Evolutionary conservation across 2,797 vertebrate genomes (phyloP), one percentile per base, ranked within the genome.

Genomic region (Eospalax fontanierii): DNA sequence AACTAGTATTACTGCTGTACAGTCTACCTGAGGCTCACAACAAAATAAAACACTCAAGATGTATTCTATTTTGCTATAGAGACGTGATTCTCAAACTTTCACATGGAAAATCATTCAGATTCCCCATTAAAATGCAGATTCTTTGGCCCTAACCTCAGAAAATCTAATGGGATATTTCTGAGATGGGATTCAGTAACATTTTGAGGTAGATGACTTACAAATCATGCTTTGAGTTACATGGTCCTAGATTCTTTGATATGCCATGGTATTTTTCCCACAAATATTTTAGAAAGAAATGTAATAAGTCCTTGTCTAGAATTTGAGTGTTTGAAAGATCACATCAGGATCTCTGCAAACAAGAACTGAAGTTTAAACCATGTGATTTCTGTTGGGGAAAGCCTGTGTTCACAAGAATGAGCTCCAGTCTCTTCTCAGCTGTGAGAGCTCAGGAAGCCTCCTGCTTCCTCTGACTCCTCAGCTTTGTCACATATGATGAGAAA

Each of bases 201-300:
- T 57, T 82, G 87, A 86, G 40, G 9, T 35, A 10, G 21, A 3
- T 95, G 81, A 76, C 26, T 88, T 57, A 68, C 7, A 18, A 92
- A 78, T 21, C 21, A 73, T 43, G 85, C 26, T 50, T 70, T 86
- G n/a, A 74, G 33, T 75, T 16, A 81, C 46, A 63, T 88, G 21
- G 43, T 35, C 79, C 43, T 95, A 86, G 14, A 50, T 46, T 63
- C n/a, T 21, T 63, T 88, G 68, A 35, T 28, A 82, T 40, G 54
- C 43, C 68, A 73, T n/a, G 61, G 43, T 91, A 54, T 88, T 95
- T 93, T 93, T 11, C 21, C 28, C 75, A 90, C 74, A 85, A 84
- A 78, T 43, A 89, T 35, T 79, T 3, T 78, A 63, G 43, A 65
- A 92, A 79, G 61, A 76, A 81, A 35, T n/a, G 16, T 28, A 66